phyloP scores from a whole-genome alignment of 2,113 vertebrate species.

The Phodopus roborovskii region DNA sequence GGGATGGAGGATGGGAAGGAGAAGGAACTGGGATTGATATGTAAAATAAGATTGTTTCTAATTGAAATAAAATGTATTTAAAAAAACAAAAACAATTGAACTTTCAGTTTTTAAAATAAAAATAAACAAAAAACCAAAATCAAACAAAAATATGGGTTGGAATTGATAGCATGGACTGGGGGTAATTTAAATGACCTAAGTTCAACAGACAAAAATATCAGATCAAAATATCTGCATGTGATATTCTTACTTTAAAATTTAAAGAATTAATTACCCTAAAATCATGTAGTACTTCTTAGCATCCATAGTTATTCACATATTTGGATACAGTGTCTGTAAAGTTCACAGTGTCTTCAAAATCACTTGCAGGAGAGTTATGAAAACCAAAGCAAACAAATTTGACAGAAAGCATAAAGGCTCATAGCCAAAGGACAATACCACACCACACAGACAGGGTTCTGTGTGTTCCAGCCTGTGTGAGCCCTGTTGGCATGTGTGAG shows the following conservation, averaged over 20 bases:
- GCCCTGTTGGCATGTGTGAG: background rate
- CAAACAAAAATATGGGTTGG: no score
- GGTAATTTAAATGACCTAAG: background rate
- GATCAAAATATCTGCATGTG: background rate
- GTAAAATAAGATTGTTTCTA: no score
- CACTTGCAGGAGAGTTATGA: background rate
- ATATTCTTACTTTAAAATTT: background rate
- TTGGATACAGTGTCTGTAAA: background rate
- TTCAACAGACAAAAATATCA: background rate
- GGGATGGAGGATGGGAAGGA: no score
- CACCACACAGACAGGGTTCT: background rate
- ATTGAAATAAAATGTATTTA: no score
- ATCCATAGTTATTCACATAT: background rate
- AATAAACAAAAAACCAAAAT: no score
- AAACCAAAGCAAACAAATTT: background rate
- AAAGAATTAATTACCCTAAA: background rate
- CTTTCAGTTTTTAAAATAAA: no score
- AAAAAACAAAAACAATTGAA: no score
- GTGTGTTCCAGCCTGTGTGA: background rate
- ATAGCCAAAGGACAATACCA: background rate
- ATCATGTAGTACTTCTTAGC: background rate
- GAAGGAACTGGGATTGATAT: no score
- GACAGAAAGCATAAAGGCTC: background rate
- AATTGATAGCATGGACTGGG: background rate
- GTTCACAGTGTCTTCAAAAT: background rate